phyloP scores from a whole-genome alignment of 2,888 invertebrate species.

The Protophormia terraenovae region DNA sequence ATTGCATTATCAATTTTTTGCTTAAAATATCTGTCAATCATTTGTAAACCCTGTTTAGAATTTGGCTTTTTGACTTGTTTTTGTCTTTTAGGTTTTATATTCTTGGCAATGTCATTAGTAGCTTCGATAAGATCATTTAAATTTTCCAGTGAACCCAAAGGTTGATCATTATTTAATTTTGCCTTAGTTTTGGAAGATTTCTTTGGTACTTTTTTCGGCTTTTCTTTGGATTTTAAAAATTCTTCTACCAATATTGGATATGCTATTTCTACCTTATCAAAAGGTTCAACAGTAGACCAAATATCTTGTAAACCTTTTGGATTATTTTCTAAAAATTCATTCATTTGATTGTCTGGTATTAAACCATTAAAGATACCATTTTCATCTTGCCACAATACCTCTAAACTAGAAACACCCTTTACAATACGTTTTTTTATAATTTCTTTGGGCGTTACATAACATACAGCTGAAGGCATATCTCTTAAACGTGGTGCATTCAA shows the following conservation, averaged over 20 bases:
- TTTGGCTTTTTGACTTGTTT: conserved; percentile 78
- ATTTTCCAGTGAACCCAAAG: conserved; percentile 74
- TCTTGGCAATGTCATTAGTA: conserved; percentile 75
- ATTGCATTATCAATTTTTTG: conserved; percentile 13
- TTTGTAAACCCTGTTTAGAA: conserved; percentile 73
- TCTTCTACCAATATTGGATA: conserved; percentile 85
- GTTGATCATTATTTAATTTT: conserved; percentile 72
- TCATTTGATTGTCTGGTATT: conserved; percentile 84
- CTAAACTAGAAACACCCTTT: conserved; percentile 86
- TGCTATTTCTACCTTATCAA: conserved; percentile 84
- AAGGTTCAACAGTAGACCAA: conserved; percentile 87
- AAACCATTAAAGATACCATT: conserved; percentile 83
- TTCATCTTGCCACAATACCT: conserved; percentile 87
- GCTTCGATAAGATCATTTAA: conserved; percentile 70
- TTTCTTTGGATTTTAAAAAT: conserved; percentile 84
- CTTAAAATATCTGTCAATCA: conserved; percentile 79
- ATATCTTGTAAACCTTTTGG: conserved; percentile 81
- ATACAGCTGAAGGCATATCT: not conserved
- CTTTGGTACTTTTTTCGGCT: conserved; percentile 81
- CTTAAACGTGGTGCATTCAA: conserved; percentile 62
- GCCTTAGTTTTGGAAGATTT: conserved; percentile 64
- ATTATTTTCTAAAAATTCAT: conserved; percentile 82
- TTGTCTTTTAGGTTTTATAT: conserved; percentile 68
- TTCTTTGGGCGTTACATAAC: conserved; percentile 81
- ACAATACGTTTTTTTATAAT: conserved; percentile 84